Conservation (phyloP, 1,140 invertebrate genomes). For the Odontomachus brunneus region DNA sequence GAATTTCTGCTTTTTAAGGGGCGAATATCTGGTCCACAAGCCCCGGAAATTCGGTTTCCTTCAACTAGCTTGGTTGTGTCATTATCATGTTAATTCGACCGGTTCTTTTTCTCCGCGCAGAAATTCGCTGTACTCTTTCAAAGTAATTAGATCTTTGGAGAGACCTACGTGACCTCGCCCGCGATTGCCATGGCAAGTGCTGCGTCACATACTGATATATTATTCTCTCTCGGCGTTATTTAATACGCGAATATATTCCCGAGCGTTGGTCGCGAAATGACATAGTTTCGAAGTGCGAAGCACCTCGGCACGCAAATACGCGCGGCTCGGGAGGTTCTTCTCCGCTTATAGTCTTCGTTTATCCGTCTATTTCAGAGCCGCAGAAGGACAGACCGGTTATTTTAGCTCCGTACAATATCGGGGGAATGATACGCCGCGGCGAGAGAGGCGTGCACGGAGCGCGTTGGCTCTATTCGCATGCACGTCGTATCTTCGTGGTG, state of each 20-base stretch:
- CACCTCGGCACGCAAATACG: background rate
- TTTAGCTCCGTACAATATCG: conserved; percentile 5
- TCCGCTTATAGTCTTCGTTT: background rate
- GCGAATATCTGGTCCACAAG: too few relatives aligned
- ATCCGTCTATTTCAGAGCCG: conserved; percentile 2
- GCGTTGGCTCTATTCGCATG: background rate
- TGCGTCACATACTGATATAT: too few relatives aligned
- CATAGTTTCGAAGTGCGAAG: conserved; percentile 20
- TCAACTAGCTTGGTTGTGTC: too few relatives aligned
- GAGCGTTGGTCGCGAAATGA: conserved; percentile 8
- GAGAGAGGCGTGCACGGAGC: background rate
- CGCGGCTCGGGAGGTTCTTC: conserved; percentile 7
- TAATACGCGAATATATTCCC: background rate
- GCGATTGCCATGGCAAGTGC: too few relatives aligned
- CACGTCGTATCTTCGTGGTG: background rate
- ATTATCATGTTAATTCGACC: too few relatives aligned
- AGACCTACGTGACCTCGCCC: too few relatives aligned
- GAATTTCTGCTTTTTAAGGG: too few relatives aligned
- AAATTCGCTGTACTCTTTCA: too few relatives aligned
- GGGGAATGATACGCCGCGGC: background rate
- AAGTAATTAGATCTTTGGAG: too few relatives aligned
- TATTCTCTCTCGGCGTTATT: too few relatives aligned
- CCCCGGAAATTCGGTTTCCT: too few relatives aligned
- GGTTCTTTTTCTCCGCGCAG: too few relatives aligned
- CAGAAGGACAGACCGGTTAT: conserved; percentile 24